phyloP scores from a whole-genome alignment of 2,888 invertebrate genomes.

The Tanypteryx hageni region DNA sequence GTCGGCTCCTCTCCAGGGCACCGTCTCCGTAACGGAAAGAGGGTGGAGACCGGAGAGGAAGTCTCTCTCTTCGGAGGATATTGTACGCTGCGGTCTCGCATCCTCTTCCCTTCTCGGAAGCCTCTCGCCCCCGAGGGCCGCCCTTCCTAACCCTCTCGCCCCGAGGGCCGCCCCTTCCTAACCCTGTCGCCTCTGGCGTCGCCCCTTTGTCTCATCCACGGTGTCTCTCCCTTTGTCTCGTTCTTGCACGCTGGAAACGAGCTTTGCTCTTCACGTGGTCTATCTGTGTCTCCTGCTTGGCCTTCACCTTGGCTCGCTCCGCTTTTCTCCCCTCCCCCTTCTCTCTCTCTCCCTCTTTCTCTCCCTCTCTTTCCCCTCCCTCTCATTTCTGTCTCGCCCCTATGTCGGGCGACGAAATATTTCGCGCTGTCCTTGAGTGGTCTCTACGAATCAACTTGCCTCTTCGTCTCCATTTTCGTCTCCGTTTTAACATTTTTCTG shows the following conservation, averaged over 20 bases:
- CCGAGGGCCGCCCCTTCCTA: no score
- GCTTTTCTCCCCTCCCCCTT: neutral
- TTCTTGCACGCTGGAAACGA: neutral
- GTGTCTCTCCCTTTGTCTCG: neutral
- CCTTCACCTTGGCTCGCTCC: conserved; percentile 13
- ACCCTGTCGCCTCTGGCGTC: no score
- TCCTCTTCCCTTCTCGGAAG: no score
- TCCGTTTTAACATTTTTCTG: neutral
- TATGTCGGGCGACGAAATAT: neutral
- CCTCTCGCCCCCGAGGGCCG: no score
- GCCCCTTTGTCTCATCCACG: no score
- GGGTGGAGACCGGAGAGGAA: no score
- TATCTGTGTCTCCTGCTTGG: conserved; percentile 11
- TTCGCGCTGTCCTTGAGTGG: conserved; percentile 34
- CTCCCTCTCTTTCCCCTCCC: neutral
- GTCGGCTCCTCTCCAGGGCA: no score
- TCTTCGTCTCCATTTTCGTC: neutral
- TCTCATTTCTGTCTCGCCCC: neutral
- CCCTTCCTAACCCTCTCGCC: no score
- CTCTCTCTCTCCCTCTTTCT: neutral
- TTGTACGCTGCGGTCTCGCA: no score
- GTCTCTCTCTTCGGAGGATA: no score
- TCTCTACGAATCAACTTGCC: neutral
- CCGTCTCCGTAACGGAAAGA: no score
- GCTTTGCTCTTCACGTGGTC: neutral